Conservation (phyloP, 2,888 invertebrate genomes). For the Erebia palarica region DNA sequence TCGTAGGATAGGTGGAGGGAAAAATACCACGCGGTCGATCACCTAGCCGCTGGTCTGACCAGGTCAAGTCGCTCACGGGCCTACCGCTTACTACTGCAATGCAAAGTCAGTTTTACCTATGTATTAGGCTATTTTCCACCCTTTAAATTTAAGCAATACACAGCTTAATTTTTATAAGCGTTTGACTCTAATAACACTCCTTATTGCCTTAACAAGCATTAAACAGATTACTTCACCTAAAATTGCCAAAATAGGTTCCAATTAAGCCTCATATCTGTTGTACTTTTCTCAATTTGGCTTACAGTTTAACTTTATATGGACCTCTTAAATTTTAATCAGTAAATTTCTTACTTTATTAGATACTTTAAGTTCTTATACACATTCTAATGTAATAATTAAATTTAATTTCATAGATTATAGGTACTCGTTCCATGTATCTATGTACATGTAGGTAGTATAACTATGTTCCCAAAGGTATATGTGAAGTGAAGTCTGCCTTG, state of each 20-base stretch:
- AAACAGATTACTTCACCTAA: conserved; percentile 17
- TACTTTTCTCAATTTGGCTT: neutral
- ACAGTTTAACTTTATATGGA: conserved; percentile 1
- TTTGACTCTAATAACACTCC: conserved; percentile 8
- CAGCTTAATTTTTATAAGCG: conserved; percentile 8
- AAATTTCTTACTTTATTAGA: neutral
- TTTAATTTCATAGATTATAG: no score
- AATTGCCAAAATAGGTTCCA: conserved; percentile 7
- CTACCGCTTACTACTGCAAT: no score
- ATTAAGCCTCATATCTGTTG: conserved; percentile 6
- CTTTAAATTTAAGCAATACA: conserved; percentile 17
- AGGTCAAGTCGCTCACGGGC: no score
- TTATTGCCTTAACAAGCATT: conserved; percentile 11
- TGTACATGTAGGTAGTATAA: no score
- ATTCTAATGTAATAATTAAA: no score
- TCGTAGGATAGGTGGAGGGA: no score
- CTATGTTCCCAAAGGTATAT: no score
- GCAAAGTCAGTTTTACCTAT: conserved; percentile 13
- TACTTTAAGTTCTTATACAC: no score
- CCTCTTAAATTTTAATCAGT: neutral
- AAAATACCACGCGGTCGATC: no score
- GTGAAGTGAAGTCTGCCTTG: no score
- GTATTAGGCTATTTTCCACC: conserved; percentile 18
- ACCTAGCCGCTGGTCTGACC: no score
- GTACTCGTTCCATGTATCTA: no score